Percentiles rank a stretch among this genome's conserved stretches.
phyloP scores from a whole-genome alignment of 2,888 invertebrate genomes.

The Nebria salina region DNA sequence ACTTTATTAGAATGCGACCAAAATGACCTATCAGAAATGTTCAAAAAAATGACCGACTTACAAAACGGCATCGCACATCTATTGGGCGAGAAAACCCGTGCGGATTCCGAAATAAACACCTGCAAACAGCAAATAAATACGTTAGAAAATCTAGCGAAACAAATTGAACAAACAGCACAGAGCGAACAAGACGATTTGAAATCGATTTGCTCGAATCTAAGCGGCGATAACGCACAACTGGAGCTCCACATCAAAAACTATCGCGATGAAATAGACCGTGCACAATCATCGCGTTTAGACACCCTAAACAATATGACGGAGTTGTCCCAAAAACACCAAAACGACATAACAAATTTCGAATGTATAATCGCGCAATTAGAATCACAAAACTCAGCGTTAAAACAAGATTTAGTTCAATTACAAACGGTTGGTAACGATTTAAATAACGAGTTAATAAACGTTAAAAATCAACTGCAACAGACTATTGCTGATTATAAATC shows the following conservation, averaged over 20 bases:
- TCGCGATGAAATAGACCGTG: constrained; percentile 4
- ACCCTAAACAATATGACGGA: neutral
- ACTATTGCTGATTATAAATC: constrained; percentile 5
- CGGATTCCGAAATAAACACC: constrained; percentile 9
- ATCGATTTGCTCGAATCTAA: neutral
- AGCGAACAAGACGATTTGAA: constrained; percentile 8
- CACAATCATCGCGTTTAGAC: neutral
- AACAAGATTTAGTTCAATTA: neutral
- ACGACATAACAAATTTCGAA: neutral
- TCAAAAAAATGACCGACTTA: constrained; percentile 5
- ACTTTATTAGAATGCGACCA: neutral
- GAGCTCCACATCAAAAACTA: neutral
- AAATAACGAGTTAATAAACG: neutral
- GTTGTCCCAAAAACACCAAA: neutral
- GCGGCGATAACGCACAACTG: neutral
- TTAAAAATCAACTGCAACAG: constrained; percentile 8
- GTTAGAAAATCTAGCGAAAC: constrained; percentile 15
- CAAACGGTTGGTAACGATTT: neutral
- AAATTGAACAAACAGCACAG: neutral
- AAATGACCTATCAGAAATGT: neutral
- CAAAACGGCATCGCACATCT: constrained; percentile 15
- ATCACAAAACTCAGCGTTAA: neutral
- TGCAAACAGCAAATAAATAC: constrained; percentile 13
- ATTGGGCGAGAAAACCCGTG: constrained; percentile 18
- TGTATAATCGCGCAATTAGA: neutral